Evolutionary conservation across 2,888 invertebrate genomes (phyloP), one percentile per base, ranked within the genome.

Genomic region (Heliconius hortense): DNA sequence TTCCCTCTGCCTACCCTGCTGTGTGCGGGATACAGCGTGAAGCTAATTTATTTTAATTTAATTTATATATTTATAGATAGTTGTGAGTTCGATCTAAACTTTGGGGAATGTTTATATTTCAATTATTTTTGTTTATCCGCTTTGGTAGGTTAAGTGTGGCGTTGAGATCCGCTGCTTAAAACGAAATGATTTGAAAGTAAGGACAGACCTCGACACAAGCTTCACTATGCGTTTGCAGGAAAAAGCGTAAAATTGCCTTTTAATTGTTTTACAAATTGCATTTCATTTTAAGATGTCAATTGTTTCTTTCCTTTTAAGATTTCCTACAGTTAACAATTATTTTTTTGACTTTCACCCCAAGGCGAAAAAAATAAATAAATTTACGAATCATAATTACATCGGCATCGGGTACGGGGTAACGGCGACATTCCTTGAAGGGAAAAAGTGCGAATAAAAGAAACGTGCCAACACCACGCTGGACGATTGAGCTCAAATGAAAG

Each of bases 401-500:
- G 83, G 83, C 79, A 85, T 79, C 81, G 82, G 82, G 82, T 87
- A 87, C 48, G 48, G 48, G 48, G 87, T 78, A 82, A 80, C 82
- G 81, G 83, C 82, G 84, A 87, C 88, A 88, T 90, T 90, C 88
- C 84, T 88, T 84, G 81, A 85, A 86, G 86, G 87, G 78, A 86
- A 89, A 89, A 89, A 87, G 85, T 85, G 85, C 81, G 85, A 88
- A 90, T 90, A 90, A 92, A 92, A 92, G 91, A 91, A 93, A 91
- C 88, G 89, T 87, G 88, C 88, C 82, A 89, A 89, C 74, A 53
- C 60, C 90, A 90, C 90, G 91, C 89, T 88, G 86, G 85, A 89
- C 91, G 89, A 93, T 92, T 89, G 90, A 85, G 88, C 86, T 86
- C 89, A 88, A 90, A 91, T 91, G 89, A 90, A 90, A 90, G 92